A percentile compares a stretch with the other conserved stretches of the same genome.
Conservation (phyloP, 2,797 vertebrate species). For the Syndactyla subalaris region DNA sequence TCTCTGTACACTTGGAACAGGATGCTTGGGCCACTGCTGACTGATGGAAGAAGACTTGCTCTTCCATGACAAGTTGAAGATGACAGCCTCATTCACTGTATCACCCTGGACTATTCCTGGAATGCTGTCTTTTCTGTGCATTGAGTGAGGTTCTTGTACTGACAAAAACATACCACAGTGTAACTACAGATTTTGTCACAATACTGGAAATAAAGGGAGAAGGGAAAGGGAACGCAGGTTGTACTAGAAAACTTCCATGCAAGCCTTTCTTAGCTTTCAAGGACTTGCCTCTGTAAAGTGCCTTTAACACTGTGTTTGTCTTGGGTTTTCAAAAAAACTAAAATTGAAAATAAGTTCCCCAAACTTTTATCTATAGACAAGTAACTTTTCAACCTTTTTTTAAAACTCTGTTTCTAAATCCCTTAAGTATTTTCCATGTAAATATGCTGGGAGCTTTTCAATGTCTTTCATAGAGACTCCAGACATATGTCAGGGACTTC, state of each 20-base stretch:
- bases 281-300: not conserved
- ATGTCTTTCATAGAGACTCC: not conserved
- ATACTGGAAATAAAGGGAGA: not conserved
- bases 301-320: not conserved
- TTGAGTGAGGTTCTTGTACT: not conserved
- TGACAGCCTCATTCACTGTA: not conserved
- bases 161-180: not conserved
- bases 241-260: not conserved
- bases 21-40: not conserved
- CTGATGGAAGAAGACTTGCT: not conserved
- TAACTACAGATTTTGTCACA: not conserved
- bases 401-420: not conserved
- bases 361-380: not conserved
- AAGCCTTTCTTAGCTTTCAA: not conserved
- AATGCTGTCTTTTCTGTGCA: not conserved
- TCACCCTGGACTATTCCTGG: not conserved
- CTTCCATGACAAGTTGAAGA: not conserved
- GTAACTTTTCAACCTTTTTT: not conserved
- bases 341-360: not conserved
- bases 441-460: not conserved
- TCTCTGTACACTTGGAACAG: not conserved
- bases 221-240: not conserved
- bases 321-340: not conserved
- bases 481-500: not conserved
- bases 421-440: not conserved